Percentiles rank a stretch among this genome's conserved stretches.
Conservation (phyloP, 2,797 vertebrate species). For the Toxotes lorentzi region DNA sequence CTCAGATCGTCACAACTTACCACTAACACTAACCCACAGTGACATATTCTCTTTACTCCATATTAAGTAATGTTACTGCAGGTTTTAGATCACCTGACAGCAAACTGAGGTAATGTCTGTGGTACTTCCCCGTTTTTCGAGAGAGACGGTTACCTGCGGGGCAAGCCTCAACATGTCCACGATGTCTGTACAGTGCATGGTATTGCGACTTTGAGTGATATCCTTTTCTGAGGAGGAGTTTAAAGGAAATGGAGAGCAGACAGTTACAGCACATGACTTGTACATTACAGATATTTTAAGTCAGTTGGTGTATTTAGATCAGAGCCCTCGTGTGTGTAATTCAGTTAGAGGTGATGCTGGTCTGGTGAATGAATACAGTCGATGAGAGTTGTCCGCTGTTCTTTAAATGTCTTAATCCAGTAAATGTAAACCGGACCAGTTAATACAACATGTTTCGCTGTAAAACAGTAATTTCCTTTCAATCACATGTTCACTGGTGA, state of each 20-base stretch:
- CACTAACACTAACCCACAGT: no score
- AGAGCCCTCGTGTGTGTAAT: neutral
- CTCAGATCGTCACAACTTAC: neutral
- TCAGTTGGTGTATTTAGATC: neutral
- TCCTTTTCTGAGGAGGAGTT: neutral
- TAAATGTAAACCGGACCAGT: no score
- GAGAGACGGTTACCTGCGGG: rapidly evolving
- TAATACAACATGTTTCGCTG: neutral
- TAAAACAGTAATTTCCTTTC: neutral
- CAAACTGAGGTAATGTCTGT: neutral
- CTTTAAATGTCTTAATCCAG: neutral
- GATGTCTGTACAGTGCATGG: neutral
- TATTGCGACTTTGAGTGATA: neutral
- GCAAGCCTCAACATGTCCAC: constrained; percentile 48
- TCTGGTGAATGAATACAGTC: neutral
- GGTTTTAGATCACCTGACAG: constrained; percentile 23
- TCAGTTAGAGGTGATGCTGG: neutral
- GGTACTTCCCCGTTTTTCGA: constrained; percentile 17
- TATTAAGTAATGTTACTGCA: neutral
- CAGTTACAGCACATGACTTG: neutral
- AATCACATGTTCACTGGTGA: neutral
- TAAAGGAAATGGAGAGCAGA: neutral
- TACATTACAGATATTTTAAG: no score
- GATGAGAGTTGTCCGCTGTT: no score
- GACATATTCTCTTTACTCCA: neutral